A percentile compares a stretch with the other conserved stretches of the same genome.
phyloP scores from a whole-genome alignment of 2,113 vertebrate species.

The Eleginops maclovinus region DNA sequence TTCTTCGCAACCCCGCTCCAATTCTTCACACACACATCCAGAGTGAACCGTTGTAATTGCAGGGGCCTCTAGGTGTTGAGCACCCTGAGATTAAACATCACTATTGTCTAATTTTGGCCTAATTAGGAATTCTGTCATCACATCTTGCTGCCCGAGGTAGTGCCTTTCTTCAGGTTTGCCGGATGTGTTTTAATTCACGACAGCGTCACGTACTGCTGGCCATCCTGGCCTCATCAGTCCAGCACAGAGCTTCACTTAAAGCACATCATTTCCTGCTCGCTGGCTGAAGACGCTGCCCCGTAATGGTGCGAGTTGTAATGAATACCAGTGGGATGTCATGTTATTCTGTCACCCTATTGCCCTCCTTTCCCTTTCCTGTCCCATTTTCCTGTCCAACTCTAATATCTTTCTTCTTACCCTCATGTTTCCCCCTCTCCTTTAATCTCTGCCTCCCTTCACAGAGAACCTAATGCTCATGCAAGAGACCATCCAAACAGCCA shows the following conservation, averaged over 20 bases:
- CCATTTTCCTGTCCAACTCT: conserved; percentile 48
- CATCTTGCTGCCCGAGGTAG: conserved; percentile 59
- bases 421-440: conserved; percentile 2
- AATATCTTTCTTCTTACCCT: conserved; percentile 39
- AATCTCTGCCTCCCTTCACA: conserved; percentile 56
- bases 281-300: conserved; percentile 45
- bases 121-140: conserved; percentile 74
- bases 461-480: conserved; percentile 72
- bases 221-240: conserved; percentile 67
- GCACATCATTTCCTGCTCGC: conserved; percentile 72
- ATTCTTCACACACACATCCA: conserved; percentile 29
- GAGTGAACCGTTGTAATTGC: conserved; percentile 59
- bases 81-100: conserved; percentile 65
- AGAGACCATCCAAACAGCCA: conserved; percentile 47
- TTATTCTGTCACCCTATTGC: conserved; percentile 70
- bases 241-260: conserved; percentile 59
- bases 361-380: conserved; percentile 4
- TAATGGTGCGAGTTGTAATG: conserved; percentile 73
- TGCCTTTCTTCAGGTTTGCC: conserved; percentile 70
- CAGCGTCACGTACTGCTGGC: conserved; percentile 48
- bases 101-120: conserved; percentile 73
- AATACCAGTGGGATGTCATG: conserved; percentile 73
- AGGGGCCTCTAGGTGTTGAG: conserved; percentile 62
- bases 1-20: conserved; percentile 31
- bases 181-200: conserved; percentile 72